A percentile compares a stretch with the other conserved stretches of the same genome.
These are phyloP conservation scores for Apodemia zela DNA, from an alignment of 2,888 invertebrate genomes.

Conservation along the genomic window DNA sequence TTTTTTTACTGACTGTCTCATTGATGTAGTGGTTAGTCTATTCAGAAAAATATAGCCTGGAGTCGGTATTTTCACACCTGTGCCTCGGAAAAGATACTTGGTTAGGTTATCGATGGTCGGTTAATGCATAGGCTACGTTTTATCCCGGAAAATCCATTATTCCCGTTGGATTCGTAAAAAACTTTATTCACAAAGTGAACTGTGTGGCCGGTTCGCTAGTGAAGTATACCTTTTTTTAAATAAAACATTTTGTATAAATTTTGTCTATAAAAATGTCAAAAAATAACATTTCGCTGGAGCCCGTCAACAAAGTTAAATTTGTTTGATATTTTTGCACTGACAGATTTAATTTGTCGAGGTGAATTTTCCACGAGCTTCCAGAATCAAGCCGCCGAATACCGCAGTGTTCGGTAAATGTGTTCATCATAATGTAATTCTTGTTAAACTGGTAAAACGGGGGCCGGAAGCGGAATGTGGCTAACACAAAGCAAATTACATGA, in stretches of 20 bases:
- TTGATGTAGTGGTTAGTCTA: too few relatives aligned
- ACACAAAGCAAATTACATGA: not conserved
- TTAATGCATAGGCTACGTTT: too few relatives aligned
- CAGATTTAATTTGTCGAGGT: constrained; percentile 4
- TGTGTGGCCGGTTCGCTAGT: too few relatives aligned
- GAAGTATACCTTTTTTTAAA: not conserved
- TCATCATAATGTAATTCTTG: not conserved
- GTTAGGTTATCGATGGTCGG: too few relatives aligned
- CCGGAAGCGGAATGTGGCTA: not conserved
- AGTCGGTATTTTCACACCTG: too few relatives aligned
- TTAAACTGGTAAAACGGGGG: not conserved
- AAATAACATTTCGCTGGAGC: not conserved
- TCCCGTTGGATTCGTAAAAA: too few relatives aligned
- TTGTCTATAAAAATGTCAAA: not conserved
- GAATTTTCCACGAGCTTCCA: not conserved
- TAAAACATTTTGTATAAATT: not conserved
- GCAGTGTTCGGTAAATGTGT: constrained; percentile 10
- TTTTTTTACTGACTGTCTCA: too few relatives aligned
- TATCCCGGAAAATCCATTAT: too few relatives aligned
- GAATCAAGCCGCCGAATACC: constrained; percentile 4
- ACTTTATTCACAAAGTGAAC: too few relatives aligned
- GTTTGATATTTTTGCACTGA: constrained; percentile 10
- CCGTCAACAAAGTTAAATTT: not conserved
- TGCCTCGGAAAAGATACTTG: too few relatives aligned
- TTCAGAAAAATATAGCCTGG: too few relatives aligned